phyloP scores from a whole-genome alignment of 2,113 vertebrate genomes.

The Catharus fuscescens region DNA sequence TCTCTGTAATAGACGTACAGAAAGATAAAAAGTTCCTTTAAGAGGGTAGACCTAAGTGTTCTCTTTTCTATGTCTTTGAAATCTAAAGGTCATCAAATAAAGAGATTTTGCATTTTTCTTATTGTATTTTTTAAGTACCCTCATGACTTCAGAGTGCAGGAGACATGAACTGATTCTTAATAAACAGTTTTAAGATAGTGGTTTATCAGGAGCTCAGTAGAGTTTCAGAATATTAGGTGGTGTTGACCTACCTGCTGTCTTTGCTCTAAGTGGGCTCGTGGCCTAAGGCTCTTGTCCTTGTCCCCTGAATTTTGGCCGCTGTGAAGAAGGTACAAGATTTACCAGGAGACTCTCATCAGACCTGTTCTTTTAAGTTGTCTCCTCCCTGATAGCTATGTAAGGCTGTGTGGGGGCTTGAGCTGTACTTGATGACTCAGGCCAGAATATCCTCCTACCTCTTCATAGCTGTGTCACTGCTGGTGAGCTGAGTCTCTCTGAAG shows the following conservation, averaged over 20 bases:
- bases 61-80: not conserved
- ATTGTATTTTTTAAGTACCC: not conserved
- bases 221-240: not conserved
- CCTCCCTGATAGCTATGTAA: not conserved
- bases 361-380: not conserved
- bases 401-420: not conserved
- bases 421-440: constrained; percentile 8
- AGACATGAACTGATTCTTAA: not conserved
- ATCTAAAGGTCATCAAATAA: not conserved
- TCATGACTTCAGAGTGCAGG: not conserved
- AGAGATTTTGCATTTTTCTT: not conserved
- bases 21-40: not conserved
- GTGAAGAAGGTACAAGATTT: not conserved
- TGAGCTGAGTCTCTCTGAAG: not conserved
- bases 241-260: not conserved
- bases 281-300: not conserved
- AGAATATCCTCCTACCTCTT: not conserved
- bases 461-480: not conserved
- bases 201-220: not conserved
- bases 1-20: not conserved
- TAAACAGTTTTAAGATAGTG: not conserved
- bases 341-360: not conserved
- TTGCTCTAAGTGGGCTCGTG: not conserved
- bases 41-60: not conserved
- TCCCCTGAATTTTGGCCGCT: not conserved